Conservation (phyloP, 2,113 vertebrate species). For the Tychaedon coryphoeus region DNA sequence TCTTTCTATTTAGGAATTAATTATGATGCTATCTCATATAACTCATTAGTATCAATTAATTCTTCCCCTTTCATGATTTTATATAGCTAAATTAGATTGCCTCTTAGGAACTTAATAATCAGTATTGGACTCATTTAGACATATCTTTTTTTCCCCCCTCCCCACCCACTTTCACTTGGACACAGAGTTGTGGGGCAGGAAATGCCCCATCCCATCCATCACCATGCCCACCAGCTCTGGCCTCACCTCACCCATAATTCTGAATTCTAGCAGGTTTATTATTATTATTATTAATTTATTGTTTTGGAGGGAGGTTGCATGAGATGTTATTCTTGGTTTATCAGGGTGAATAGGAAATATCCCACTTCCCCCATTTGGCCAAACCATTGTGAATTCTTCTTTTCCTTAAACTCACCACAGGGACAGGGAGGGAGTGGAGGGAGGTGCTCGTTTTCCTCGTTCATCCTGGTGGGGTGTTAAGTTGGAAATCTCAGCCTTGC, state of each 20-base stretch:
- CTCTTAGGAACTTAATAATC: slow-evolving; percentile 67
- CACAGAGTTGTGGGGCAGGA: background rate
- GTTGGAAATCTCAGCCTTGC: background rate
- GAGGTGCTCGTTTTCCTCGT: background rate
- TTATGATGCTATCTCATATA: slow-evolving; percentile 70
- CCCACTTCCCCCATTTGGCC: background rate
- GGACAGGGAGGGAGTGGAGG: background rate
- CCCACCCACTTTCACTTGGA: background rate
- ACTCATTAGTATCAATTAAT: slow-evolving; percentile 77
- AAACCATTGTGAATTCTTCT: background rate
- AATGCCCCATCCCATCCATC: background rate
- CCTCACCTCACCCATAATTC: background rate
- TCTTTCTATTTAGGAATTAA: slow-evolving; percentile 75
- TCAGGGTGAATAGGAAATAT: background rate
- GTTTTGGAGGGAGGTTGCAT: too few species aligned
- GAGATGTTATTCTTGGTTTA: background rate
- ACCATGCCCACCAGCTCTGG: background rate
- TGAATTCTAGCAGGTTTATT: background rate
- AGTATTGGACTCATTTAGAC: slow-evolving; percentile 53
- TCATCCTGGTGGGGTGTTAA: background rate
- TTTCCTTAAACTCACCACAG: background rate
- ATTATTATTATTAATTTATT: too few species aligned
- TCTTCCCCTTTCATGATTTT: slow-evolving; percentile 71
- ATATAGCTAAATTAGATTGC: slow-evolving; percentile 73
- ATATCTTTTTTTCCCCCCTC: background rate